Percentiles rank a stretch among this genome's conserved stretches.
phyloP scores from a whole-genome alignment of 2,113 vertebrate species.

The Phoenicopterus ruber region DNA sequence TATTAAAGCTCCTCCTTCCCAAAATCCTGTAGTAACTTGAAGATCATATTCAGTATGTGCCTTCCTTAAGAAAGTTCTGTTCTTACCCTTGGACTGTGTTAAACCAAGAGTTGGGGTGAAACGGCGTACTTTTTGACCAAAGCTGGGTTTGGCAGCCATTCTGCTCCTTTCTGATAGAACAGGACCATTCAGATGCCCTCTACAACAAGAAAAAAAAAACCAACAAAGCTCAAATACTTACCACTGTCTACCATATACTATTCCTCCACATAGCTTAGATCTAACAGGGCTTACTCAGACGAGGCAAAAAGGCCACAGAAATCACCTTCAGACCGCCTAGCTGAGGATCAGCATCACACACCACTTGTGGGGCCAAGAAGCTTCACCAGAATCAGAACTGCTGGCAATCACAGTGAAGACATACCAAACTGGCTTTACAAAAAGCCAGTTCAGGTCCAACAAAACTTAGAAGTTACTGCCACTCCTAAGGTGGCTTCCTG shows the following conservation, averaged over 20 bases:
- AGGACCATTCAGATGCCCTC: constrained; percentile 15
- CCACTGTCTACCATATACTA: not conserved
- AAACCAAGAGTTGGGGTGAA: not conserved
- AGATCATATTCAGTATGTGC: not conserved
- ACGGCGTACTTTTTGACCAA: not conserved
- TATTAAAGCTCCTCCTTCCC: not conserved
- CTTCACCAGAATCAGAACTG: not conserved
- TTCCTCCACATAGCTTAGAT: not conserved
- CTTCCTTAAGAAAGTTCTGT: not conserved
- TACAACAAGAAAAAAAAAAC: not conserved
- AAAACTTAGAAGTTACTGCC: not conserved
- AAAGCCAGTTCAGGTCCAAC: not conserved
- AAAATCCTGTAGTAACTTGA: not conserved
- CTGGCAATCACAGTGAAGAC: not conserved
- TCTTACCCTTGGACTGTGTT: constrained; percentile 62
- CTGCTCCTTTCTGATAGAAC: constrained; percentile 39
- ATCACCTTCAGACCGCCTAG: not conserved
- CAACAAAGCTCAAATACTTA: not conserved
- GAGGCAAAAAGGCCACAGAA: not conserved
- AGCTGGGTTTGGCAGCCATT: not conserved
- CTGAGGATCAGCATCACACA: not conserved
- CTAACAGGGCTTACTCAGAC: not conserved
- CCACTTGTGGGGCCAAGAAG: not conserved
- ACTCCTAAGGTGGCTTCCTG: not conserved
- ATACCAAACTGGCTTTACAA: not conserved